These are phyloP conservation scores for Xylocopa sonorina DNA, from an alignment of 1,140 invertebrate genomes.

Conservation along the genomic window DNA sequence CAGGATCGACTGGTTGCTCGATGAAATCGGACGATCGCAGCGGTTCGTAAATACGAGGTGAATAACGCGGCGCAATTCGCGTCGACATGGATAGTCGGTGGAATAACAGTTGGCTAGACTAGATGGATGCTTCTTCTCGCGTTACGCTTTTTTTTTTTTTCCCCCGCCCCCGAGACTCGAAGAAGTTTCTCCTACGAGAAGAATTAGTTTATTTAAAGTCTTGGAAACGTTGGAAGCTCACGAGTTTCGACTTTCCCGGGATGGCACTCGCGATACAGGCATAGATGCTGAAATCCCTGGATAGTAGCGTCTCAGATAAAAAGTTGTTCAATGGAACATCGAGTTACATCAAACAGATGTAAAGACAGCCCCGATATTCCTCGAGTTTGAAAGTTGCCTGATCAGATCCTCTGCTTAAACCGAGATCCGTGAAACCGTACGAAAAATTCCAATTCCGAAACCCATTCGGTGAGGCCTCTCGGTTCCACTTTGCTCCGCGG, in stretches of 20 bases:
- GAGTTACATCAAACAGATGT: background rate
- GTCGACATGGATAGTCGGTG: background rate
- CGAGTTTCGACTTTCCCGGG: background rate
- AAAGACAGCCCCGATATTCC: background rate
- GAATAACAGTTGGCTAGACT: background rate
- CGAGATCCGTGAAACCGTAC: background rate
- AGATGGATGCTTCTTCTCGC: no score
- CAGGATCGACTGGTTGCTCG: background rate
- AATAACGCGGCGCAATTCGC: background rate
- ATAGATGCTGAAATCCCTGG: background rate
- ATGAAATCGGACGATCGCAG: background rate
- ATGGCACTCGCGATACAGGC: background rate
- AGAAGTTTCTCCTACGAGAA: background rate
- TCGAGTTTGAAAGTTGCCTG: background rate
- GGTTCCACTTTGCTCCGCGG: no score
- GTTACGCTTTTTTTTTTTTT: no score
- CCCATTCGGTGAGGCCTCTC: background rate
- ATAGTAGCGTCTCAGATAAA: background rate
- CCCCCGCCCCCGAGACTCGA: no score
- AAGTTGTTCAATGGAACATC: background rate
- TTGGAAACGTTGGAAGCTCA: background rate
- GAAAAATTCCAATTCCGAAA: background rate
- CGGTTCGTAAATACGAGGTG: background rate
- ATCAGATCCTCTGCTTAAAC: background rate
- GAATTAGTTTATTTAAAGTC: background rate